Percentiles rank a stretch among this genome's conserved stretches.
These are phyloP conservation scores for Lasioglossum lativentre DNA, from an alignment of 2,888 invertebrate species.

Conservation along the genomic window DNA sequence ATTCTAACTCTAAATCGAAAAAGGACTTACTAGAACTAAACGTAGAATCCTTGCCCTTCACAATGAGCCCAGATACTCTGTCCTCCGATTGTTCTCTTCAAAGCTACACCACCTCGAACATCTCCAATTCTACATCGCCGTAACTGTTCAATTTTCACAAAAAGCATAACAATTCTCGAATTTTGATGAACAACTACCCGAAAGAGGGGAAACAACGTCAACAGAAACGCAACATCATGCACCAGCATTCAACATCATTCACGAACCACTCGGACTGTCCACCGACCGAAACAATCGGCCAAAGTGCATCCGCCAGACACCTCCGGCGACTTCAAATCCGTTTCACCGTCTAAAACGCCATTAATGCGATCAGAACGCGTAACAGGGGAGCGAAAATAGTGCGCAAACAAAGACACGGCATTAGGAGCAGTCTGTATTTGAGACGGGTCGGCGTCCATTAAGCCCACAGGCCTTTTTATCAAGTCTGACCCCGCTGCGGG, in stretches of 20 bases:
- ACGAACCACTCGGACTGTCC: background rate
- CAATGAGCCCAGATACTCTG: background rate
- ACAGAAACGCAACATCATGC: background rate
- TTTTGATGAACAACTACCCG: background rate
- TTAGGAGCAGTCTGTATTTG: constrained; percentile 44
- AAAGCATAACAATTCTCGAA: background rate
- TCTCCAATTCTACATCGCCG: no score
- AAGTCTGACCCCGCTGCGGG: constrained; percentile 50
- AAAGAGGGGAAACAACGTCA: background rate
- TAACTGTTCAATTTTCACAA: background rate
- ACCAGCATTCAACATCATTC: background rate
- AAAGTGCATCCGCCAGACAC: background rate
- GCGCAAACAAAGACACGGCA: constrained; percentile 4
- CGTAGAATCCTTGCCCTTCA: background rate
- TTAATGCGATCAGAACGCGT: constrained; percentile 39
- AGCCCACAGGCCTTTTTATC: constrained; percentile 53
- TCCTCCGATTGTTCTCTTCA: background rate
- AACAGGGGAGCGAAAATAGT: constrained; percentile 12
- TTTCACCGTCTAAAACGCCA: constrained; percentile 4
- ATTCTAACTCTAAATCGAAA: background rate
- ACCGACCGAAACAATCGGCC: background rate
- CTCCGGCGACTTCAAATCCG: background rate
- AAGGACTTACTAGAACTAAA: no score
- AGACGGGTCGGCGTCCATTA: constrained; percentile 59
- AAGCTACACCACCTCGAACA: background rate